Conservation (phyloP, 2,113 vertebrate genomes). For the Pogona vitticeps region DNA sequence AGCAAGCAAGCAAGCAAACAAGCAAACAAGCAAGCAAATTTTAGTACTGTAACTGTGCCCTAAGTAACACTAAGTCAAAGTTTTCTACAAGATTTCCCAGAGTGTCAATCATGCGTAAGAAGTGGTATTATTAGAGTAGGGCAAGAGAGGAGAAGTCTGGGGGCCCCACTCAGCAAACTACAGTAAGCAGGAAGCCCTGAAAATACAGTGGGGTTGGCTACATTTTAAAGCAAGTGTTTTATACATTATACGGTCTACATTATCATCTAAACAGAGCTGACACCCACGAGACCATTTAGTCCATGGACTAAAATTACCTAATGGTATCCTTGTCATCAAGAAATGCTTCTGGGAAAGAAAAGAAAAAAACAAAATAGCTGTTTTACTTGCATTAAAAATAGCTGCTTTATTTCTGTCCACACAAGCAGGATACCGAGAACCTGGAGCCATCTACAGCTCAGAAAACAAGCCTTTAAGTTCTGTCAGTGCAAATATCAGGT, state of each 20-base stretch:
- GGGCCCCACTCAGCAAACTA: background rate
- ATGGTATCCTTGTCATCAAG: background rate
- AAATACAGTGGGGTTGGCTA: background rate
- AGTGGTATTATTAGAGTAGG: background rate
- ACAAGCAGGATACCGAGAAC: constrained; percentile 27
- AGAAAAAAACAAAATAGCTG: background rate
- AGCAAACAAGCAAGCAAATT: too few relatives aligned
- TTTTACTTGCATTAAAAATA: background rate
- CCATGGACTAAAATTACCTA: background rate
- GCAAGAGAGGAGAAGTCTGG: background rate
- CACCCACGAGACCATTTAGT: background rate
- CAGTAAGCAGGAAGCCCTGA: background rate
- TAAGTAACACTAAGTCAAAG: background rate
- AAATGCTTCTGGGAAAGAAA: background rate
- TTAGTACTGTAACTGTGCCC: background rate
- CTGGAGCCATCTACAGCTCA: background rate
- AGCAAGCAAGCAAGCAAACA: too few relatives aligned
- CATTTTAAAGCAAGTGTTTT: background rate
- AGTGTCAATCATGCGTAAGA: background rate
- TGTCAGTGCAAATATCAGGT: background rate
- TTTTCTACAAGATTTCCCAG: constrained; percentile 18
- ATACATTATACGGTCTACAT: background rate
- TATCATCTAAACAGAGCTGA: background rate
- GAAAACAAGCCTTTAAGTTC: constrained; percentile 24
- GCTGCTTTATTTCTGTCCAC: constrained; percentile 22